Conservation (phyloP, 2,797 vertebrate genomes). For the Acipenser ruthenus region DNA sequence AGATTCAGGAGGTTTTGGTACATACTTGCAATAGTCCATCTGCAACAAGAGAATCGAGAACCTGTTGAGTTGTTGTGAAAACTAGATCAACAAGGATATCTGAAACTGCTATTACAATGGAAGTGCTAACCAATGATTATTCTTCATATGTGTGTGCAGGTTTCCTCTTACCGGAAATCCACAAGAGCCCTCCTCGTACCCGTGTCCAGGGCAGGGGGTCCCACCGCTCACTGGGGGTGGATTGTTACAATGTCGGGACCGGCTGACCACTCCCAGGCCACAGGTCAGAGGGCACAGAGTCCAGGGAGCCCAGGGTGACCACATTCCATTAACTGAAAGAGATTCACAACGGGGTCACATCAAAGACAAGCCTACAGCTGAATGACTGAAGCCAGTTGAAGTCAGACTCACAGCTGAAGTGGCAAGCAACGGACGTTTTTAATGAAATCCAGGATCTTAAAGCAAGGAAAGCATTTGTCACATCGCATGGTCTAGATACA, state of each 20-base stretch:
- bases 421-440: not conserved
- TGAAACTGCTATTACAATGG: too few relatives aligned
- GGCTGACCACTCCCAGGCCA: conserved; percentile 10
- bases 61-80: too few relatives aligned
- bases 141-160: too few relatives aligned
- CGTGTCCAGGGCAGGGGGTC: conserved; percentile 10
- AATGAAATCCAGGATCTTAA: not conserved
- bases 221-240: not conserved
- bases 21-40: too few relatives aligned
- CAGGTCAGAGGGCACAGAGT: conserved; percentile 19
- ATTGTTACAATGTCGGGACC: conserved; percentile 17
- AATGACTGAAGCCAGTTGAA: too few relatives aligned
- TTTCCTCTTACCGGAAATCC: conserved; percentile 25
- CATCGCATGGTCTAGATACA: not conserved
- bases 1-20: too few relatives aligned
- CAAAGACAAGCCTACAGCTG: too few relatives aligned
- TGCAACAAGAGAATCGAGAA: too few relatives aligned
- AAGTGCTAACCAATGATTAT: too few relatives aligned
- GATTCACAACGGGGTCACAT: too few relatives aligned
- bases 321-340: conserved; percentile 19
- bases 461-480: not conserved
- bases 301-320: conserved; percentile 24
- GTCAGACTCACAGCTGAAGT: too few relatives aligned
- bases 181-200: conserved; percentile 23
- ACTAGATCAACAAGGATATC: too few relatives aligned